phyloP scores from a whole-genome alignment of 2,113 vertebrate genomes.

The Hypocryptadius cinnamomeus region DNA sequence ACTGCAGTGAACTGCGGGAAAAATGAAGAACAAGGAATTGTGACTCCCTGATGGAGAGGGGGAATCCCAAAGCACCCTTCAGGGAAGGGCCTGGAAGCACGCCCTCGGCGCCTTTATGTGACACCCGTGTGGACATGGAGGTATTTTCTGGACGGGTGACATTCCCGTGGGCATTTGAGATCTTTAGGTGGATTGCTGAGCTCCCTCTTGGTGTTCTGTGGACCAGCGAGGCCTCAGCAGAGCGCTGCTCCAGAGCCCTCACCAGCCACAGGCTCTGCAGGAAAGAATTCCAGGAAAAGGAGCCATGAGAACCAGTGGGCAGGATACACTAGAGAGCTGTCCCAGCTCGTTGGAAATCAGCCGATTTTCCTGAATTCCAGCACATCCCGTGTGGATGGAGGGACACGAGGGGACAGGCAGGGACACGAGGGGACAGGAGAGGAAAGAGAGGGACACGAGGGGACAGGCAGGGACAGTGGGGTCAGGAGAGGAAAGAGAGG shows the following conservation, averaged over 20 bases:
- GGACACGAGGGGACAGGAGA: too few relatives aligned
- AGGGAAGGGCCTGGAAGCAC: too few relatives aligned
- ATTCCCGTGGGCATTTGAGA: too few relatives aligned
- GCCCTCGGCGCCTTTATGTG: fast-evolving
- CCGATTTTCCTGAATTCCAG: not conserved
- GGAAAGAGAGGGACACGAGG: too few relatives aligned
- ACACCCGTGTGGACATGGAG: too few relatives aligned
- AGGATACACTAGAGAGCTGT: not conserved
- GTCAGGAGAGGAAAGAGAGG: too few relatives aligned
- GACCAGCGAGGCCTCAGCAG: fast-evolving
- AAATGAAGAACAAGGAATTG: not conserved
- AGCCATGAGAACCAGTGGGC: not conserved
- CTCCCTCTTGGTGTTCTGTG: fast-evolving
- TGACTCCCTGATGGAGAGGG: not conserved
- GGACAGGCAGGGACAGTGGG: not conserved
- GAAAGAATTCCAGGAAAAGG: not conserved
- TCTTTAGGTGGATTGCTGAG: not conserved
- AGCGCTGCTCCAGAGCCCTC: not conserved
- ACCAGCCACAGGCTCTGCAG: not conserved
- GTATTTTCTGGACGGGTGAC: not conserved
- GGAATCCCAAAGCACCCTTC: not conserved
- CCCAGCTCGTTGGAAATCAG: not conserved
- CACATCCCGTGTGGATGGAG: too few relatives aligned
- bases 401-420: too few relatives aligned
- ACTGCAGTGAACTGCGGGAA: not conserved